phyloP scores from a whole-genome alignment of 1,140 invertebrate genomes.

The Drosophila bipectinata region DNA sequence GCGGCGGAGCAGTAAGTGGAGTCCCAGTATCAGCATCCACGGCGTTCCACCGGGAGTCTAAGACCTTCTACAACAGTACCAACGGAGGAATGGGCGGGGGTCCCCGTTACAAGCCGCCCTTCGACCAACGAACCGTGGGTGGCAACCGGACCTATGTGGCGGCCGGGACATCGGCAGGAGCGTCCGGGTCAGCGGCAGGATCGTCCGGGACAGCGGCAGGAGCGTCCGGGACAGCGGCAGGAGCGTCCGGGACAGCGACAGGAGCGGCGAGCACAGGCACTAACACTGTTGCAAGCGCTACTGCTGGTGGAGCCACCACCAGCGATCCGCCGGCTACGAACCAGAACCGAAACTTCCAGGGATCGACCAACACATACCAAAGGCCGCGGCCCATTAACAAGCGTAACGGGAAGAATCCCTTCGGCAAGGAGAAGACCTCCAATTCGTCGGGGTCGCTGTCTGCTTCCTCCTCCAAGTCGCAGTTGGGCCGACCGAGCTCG shows the following conservation, averaged over 20 bases:
- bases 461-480: constrained; percentile 52
- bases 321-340: not conserved
- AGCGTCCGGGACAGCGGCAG: too few relatives aligned
- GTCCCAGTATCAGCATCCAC: constrained; percentile 4
- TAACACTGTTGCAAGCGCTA: too few relatives aligned
- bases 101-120: constrained; percentile 34
- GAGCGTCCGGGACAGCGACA: not conserved
- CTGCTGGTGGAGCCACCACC: not conserved
- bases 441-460: constrained; percentile 61
- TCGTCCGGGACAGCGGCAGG: not conserved
- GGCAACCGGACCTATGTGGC: constrained; percentile 1
- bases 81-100: constrained; percentile 8
- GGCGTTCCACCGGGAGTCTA: constrained; percentile 51
- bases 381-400: not conserved
- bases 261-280: not conserved
- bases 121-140: constrained; percentile 20
- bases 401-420: constrained; percentile 23
- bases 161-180: not conserved
- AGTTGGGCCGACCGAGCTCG: constrained; percentile 23
- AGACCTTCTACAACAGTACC: constrained; percentile 57
- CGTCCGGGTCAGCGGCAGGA: not conserved
- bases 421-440: constrained; percentile 25
- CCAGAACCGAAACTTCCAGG: constrained; percentile 7
- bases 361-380: not conserved
- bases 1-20: constrained; percentile 5